Evolutionary conservation across 2,888 invertebrate species (phyloP), one percentile per base, ranked within the genome.

Genomic region (Pyrrhia umbra): DNA sequence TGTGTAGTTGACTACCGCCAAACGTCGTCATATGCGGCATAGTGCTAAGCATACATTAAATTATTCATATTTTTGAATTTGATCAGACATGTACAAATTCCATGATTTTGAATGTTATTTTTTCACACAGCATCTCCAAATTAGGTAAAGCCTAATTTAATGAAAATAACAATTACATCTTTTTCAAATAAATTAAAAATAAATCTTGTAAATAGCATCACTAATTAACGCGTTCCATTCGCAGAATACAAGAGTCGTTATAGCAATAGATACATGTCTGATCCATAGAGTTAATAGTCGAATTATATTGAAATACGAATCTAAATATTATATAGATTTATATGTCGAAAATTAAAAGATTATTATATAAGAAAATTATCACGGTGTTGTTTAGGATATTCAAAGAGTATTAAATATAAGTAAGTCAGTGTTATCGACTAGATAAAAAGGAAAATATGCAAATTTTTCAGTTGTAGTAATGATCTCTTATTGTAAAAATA

Each of bases 401-500:
- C 50, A 70, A 70, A 75, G 79, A 78, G 80, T 79, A 76, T 75
- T 78, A 69, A 70, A 66, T 72, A 49, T 75, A 80, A 68, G 64
- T 66, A 77, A 75, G 75, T 66, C 62, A 54, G 52, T 63, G 55
- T 70, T 71, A 74, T 63, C 47, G 25, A 74, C 58, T 66, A 70
- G 54, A 64, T 46, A 68, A 63, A 62, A 61, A 68, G 16, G 63
- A 64, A 78, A 78, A 55, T 46, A 68, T 80, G 63, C 77, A 75
- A 71, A 63, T 67, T 69, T 78, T 74, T 80, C 68, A 76, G 81
- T 80, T 80, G 81, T 80, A 76, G 77, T 74, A 65, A 78, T 74
- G 80, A 80, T 80, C 80, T 80, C 79, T 68, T 81, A 68, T 76
- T 73, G 79, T 82, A 85, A 76, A 80, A 80, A 82, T 85, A 81